Percentiles rank a stretch among this genome's conserved stretches.
phyloP scores from a whole-genome alignment of 2,888 invertebrate species.

The Zootermopsis nevadensis region DNA sequence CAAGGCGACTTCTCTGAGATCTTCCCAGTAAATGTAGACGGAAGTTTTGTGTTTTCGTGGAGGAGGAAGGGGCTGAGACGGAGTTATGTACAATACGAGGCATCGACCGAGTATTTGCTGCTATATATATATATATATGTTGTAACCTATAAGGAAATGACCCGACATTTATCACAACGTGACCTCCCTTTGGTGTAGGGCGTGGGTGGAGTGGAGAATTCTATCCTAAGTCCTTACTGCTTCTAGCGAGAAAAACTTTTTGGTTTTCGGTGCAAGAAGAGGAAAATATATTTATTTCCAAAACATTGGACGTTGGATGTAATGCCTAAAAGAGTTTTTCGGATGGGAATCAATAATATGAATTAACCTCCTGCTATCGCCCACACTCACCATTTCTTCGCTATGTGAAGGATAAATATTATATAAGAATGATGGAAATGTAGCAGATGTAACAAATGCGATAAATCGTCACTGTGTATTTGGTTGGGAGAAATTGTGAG shows the following conservation, averaged over 20 bases:
- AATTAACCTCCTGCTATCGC: not conserved
- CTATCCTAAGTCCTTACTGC: not conserved
- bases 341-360: constrained; percentile 7
- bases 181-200: not conserved
- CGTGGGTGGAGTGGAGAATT: not conserved
- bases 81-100: not conserved
- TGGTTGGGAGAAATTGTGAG: too few relatives aligned
- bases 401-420: not conserved
- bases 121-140: constrained; percentile 11
- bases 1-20: not conserved
- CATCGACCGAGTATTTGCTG: not conserved
- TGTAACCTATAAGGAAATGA: not conserved
- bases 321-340: constrained; percentile 2
- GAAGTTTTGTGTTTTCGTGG: not conserved
- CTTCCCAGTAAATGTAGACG: not conserved
- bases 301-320: constrained; percentile 27
- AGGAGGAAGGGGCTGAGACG: not conserved
- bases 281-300: constrained; percentile 38
- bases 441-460: not conserved
- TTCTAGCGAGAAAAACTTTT: not conserved
- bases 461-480: not conserved
- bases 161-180: constrained; percentile 20
- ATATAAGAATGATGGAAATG: not conserved
- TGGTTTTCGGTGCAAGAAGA: constrained; percentile 1
- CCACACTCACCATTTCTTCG: not conserved